These are phyloP conservation scores for Palloptera scutellata DNA, from an alignment of 2,888 invertebrate species.

Conservation along the genomic window DNA sequence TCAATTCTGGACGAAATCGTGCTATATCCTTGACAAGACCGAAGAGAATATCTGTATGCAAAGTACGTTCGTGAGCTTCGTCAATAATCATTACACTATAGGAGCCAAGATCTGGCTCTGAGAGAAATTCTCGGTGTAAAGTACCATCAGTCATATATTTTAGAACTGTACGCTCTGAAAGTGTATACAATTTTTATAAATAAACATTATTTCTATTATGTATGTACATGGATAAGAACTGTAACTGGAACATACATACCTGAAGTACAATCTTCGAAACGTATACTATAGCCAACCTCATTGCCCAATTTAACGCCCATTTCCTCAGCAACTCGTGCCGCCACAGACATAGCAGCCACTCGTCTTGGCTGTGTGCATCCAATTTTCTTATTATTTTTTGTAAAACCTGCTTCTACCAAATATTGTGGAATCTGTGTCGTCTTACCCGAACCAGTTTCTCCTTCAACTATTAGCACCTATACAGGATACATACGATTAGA, in stretches of 20 bases:
- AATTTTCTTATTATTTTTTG: conserved; percentile 83
- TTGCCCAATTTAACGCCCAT: conserved; percentile 95
- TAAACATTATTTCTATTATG: neutral
- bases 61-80: conserved; percentile 97
- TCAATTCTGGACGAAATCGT: conserved; percentile 90
- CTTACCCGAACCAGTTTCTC: conserved; percentile 98
- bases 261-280: conserved; percentile 99
- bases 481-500: conserved; percentile 33
- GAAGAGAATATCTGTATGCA: conserved; percentile 98
- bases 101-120: conserved; percentile 93
- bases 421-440: conserved; percentile 99
- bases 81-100: conserved; percentile 99
- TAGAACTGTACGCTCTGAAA: conserved; percentile 84
- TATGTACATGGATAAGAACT: too few relatives aligned
- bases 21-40: conserved; percentile 97
- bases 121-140: conserved; percentile 93
- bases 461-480: conserved; percentile 90
- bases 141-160: conserved; percentile 99
- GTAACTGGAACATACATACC: conserved; percentile 39
- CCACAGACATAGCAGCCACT: conserved; percentile 99
- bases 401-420: conserved; percentile 91
- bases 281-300: conserved; percentile 88
- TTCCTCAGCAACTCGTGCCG: conserved; percentile 97
- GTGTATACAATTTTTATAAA: neutral
- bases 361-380: conserved; percentile 97